Percentiles rank a stretch among this genome's conserved stretches.
These are phyloP conservation scores for Gymnocheta viridis DNA, from an alignment of 2,888 invertebrate genomes.

Conservation along the genomic window DNA sequence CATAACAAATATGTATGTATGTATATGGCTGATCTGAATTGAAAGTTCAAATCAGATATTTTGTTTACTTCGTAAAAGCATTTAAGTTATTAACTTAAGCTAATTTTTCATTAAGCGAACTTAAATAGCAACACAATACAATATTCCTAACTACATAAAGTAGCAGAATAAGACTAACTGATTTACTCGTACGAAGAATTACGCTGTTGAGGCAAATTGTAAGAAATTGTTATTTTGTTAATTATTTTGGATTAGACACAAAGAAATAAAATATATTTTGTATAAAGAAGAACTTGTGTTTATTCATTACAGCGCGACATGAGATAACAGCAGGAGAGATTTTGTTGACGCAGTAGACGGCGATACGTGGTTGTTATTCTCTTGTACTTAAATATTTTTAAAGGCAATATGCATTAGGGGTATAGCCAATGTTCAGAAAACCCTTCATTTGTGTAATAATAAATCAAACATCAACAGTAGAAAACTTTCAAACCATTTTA, in stretches of 20 bases:
- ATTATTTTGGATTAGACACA: conserved; percentile 72
- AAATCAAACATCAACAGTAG: not conserved
- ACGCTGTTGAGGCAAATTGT: conserved; percentile 61
- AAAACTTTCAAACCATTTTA: no score
- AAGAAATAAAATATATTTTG: not conserved
- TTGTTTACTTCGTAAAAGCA: no score
- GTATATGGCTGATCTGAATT: no score
- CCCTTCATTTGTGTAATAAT: not conserved
- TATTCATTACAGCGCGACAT: conserved; percentile 71
- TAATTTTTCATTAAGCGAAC: not conserved
- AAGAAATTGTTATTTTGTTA: conserved; percentile 72
- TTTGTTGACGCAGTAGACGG: conserved; percentile 52
- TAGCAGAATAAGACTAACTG: not conserved
- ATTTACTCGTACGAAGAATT: conserved; percentile 55
- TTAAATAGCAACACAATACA: not conserved
- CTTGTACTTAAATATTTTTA: not conserved
- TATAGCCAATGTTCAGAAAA: not conserved
- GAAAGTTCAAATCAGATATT: no score
- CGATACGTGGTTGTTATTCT: conserved; percentile 16
- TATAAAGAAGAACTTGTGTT: conserved; percentile 63
- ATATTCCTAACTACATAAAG: not conserved
- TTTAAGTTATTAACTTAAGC: no score
- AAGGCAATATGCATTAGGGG: conserved; percentile 2
- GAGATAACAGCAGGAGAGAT: conserved; percentile 64
- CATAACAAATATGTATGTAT: no score